Evolutionary conservation across 2,113 vertebrate species (phyloP).

Genomic region (Damaliscus lunatus): DNA sequence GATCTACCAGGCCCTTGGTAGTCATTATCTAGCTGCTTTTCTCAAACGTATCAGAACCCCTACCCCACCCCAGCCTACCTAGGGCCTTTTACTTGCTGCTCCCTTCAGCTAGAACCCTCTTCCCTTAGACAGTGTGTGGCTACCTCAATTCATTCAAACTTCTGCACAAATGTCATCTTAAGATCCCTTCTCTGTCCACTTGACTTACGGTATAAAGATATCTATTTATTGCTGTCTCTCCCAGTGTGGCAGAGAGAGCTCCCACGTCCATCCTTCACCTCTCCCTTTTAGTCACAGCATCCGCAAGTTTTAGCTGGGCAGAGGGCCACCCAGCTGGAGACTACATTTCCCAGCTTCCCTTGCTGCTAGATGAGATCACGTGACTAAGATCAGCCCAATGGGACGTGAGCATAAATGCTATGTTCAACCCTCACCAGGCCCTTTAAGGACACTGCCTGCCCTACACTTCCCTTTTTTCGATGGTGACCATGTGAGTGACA

Average conservation of each 20-base stretch:
- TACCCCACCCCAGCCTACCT: accelerated
- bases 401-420: not conserved
- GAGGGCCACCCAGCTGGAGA: not conserved
- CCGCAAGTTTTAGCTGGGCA: not conserved
- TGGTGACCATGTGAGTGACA: not conserved
- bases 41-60: too few relatives aligned
- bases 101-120: not conserved
- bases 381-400: not conserved
- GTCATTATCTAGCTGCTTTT: not conserved
- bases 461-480: not conserved
- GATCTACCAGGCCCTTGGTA: accelerated
- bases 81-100: not conserved
- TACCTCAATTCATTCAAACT: not conserved
- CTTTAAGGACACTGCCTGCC: not conserved
- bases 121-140: not conserved
- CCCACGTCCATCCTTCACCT: not conserved
- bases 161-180: not conserved
- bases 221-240: not conserved
- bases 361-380: not conserved
- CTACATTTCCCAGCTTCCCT: not conserved
- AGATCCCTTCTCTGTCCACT: not conserved
- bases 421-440: not conserved
- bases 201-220: accelerated
- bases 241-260: not conserved
- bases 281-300: not conserved